Percentiles rank a stretch among this genome's conserved stretches.
Conservation (phyloP, 2,113 vertebrate species). For the Dasyurus viverrinus region DNA sequence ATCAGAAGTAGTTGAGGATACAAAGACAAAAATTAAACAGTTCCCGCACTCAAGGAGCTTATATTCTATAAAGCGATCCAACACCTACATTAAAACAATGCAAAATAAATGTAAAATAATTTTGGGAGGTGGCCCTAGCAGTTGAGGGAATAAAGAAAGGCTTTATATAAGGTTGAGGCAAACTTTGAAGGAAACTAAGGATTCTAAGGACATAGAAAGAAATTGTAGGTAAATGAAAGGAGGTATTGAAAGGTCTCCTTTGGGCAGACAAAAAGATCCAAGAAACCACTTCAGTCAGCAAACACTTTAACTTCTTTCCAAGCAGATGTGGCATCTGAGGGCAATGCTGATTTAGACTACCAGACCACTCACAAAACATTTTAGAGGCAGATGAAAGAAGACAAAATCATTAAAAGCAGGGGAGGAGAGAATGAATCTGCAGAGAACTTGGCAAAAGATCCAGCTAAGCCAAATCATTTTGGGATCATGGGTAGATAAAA, state of each 20-base stretch:
- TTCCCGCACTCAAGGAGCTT: background rate
- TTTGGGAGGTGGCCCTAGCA: background rate
- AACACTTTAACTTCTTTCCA: background rate
- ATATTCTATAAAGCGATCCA: background rate
- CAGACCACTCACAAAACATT: slow-evolving; percentile 1
- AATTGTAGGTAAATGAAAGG: background rate
- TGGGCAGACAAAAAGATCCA: background rate
- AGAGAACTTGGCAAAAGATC: slow-evolving; percentile 1
- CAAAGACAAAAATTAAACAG: background rate
- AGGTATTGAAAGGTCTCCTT: background rate
- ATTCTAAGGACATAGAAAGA: background rate
- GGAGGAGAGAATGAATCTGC: background rate
- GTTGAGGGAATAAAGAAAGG: background rate
- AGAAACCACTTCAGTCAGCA: slow-evolving; percentile 1
- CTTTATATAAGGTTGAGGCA: background rate
- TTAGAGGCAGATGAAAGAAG: background rate
- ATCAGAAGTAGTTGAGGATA: background rate
- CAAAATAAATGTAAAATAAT: background rate
- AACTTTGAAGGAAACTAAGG: background rate
- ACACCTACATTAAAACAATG: background rate
- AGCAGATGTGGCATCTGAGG: background rate
- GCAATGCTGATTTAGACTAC: background rate
- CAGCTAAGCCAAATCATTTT: background rate
- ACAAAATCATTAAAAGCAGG: background rate
- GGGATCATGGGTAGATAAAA: background rate